Evolutionary conservation across 2,797 vertebrate species (phyloP), one percentile per base, ranked within the genome.

Genomic region (Decapterus maruadsi): DNA sequence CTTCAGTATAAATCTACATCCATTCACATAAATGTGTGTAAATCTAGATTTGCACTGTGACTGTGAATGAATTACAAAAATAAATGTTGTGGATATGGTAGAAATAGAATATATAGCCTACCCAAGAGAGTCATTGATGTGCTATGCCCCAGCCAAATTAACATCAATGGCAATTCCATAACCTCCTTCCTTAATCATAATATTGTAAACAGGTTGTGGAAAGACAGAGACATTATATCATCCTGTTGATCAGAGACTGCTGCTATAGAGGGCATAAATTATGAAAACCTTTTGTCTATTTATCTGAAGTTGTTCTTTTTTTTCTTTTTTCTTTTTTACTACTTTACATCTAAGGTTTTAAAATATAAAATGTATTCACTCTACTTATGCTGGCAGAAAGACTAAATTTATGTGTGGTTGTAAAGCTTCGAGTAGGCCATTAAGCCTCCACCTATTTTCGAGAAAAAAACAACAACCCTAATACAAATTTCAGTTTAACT

Each of bases 391-490:
- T 22, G 26, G 26, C 59, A 53, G 40, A 77, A 75, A 79, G 16
- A 26, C 6, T 62, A 66, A 4, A 43, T 51, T 45, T 59, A 57
- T 56, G 22, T 75, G 70, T 68, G 70, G 45, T 67, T 82, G 31
- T 50, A 62, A 40, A 75, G 53, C 54, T 72, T 29, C 17, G 13
- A 54, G 36, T 11, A 17, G 63, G 26, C 58, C 65, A 75, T 58
- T 10, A 50, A 56, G 16, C 53, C 34, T 82, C 50, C 11, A 55
- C 78, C 64, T 65, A 64, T 64, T 82, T 60, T 64, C 42, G 38
- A 72, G 74, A 26, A 73, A 79, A 77, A 45, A 45, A 61, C 71
- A 58, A 68, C 31, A 64, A 72, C 60, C 72, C 60, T 26, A 64
- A 75, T 79, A 80, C 53, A 56, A 16, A 0, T 46, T 26, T 8